Percentiles rank a stretch among this genome's conserved stretches.
These are phyloP conservation scores for Chelonus insularis DNA, from an alignment of 1,140 invertebrate species.

Conservation along the genomic window DNA sequence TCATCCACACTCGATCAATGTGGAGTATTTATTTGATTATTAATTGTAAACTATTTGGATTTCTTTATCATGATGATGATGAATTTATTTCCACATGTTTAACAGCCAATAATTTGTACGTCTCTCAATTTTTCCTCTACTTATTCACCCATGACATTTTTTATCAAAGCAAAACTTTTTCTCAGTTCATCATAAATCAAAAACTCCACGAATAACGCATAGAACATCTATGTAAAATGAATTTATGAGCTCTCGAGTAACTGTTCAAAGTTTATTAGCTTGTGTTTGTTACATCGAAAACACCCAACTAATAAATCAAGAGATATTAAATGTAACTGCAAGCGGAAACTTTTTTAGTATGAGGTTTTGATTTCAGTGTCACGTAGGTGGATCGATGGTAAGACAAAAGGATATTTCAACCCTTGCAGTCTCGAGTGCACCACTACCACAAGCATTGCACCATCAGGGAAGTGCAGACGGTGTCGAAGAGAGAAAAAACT, in stretches of 20 bases:
- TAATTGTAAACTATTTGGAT: too few relatives aligned
- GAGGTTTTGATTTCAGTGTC: constrained; percentile 7
- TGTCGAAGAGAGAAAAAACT: constrained; percentile 2
- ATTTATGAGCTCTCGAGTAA: not conserved
- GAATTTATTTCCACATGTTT: too few relatives aligned
- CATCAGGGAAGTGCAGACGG: too few relatives aligned
- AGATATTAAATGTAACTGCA: not conserved
- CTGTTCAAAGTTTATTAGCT: not conserved
- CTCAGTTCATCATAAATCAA: not conserved
- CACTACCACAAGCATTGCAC: not conserved
- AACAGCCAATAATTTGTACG: too few relatives aligned
- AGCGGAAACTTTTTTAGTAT: not conserved
- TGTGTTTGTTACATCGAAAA: not conserved
- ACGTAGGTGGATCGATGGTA: not conserved
- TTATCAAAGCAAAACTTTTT: not conserved
- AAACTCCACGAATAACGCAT: constrained; percentile 10
- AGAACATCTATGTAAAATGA: not conserved
- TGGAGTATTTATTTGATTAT: too few relatives aligned
- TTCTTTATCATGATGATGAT: too few relatives aligned
- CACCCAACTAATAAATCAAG: not conserved
- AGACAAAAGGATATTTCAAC: constrained; percentile 1
- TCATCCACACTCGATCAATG: too few relatives aligned
- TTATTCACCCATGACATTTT: not conserved
- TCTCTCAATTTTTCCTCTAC: too few relatives aligned
- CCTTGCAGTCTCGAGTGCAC: constrained; percentile 2